Evolutionary conservation across 2,113 vertebrate species (phyloP).

Genomic region (Nothobranchius furzeri): DNA sequence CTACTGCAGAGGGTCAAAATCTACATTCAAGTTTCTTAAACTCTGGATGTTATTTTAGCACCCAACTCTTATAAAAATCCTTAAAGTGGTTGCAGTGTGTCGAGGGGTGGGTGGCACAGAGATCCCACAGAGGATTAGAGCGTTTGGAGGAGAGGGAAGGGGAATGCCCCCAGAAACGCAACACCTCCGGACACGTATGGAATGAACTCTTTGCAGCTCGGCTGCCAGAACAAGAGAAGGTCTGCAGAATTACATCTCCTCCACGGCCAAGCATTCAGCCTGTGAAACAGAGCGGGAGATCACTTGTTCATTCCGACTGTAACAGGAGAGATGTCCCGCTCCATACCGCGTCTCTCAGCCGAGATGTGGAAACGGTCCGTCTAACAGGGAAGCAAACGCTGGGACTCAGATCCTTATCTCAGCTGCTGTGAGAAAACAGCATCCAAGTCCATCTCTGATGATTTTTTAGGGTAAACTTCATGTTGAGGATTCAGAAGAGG

Average conservation of each 20-base stretch:
- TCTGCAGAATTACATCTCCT: slow-evolving; percentile 36
- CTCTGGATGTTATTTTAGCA: neutral
- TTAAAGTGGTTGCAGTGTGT: slow-evolving; percentile 12
- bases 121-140: slow-evolving; percentile 62
- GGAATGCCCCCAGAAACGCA: slow-evolving; percentile 71
- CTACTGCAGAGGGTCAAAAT: neutral
- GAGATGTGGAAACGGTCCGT: neutral
- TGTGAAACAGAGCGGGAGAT: slow-evolving; percentile 38
- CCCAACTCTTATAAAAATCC: slow-evolving; percentile 2
- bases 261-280: slow-evolving; percentile 45
- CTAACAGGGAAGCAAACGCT: slow-evolving; percentile 10
- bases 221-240: slow-evolving; percentile 52
- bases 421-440: neutral
- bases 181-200: slow-evolving; percentile 68
- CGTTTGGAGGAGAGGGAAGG: slow-evolving; percentile 31
- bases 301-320: slow-evolving; percentile 3
- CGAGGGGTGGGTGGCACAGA: slow-evolving; percentile 29
- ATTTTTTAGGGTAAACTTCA: neutral
- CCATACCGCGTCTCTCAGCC: slow-evolving; percentile 10
- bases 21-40: neutral
- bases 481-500: no score
- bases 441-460: neutral
- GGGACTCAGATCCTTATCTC: neutral
- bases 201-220: slow-evolving; percentile 45
- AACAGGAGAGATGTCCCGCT: slow-evolving; percentile 20